Evolutionary conservation across 2,888 invertebrate genomes (phyloP), one percentile per base, ranked within the genome.

Genomic region (Ypsolopha sequella): DNA sequence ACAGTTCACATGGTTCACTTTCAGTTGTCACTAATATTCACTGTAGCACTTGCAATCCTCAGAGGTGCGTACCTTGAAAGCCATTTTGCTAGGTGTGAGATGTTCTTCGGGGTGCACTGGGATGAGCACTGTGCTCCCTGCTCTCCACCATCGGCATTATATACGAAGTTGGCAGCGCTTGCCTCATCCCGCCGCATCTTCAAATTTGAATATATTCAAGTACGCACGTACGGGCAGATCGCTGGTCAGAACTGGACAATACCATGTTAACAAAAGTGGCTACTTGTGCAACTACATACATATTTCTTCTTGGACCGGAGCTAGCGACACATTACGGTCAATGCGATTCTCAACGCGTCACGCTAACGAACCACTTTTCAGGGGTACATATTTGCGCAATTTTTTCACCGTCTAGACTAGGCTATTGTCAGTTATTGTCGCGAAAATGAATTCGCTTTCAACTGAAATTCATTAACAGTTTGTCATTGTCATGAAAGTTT

Each of bases 121-220:
- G 72, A 68, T 71, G 73, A 62, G 67, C 72, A 82, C 82, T 86
- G 84, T 84, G 73, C 66, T 68, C 76, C 75, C 61, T 66, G 67
- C 64, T 73, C 4, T 66, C 65, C 24, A 56, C 59, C 14, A 53
- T 50, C 39, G 51, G 51, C 24, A 52, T 52, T 38, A 48, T 47
- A 41, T 53, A 53, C 34, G 8, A 44, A 41, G 33, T 9, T 36
- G 41, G 13, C 10, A 58, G 55, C 68, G 65, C 73, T 86, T 86
- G 85, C 85, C 61, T 78, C 82, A 86, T 80, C 81, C 85, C 73
- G 75, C 69, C 73, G 78, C 80, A 81, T 85, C 84, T 85, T 78
- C 81, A 82, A 84, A 86, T 86, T 86, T 86, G 75, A 86, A 86
- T 85, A 85, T 82, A 78, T 77, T 85, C 86, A 86, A 86, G 86